A percentile compares a stretch with the other conserved stretches of the same genome.
Conservation (phyloP, 2,113 vertebrate genomes). For the Epinephelus lanceolatus region DNA sequence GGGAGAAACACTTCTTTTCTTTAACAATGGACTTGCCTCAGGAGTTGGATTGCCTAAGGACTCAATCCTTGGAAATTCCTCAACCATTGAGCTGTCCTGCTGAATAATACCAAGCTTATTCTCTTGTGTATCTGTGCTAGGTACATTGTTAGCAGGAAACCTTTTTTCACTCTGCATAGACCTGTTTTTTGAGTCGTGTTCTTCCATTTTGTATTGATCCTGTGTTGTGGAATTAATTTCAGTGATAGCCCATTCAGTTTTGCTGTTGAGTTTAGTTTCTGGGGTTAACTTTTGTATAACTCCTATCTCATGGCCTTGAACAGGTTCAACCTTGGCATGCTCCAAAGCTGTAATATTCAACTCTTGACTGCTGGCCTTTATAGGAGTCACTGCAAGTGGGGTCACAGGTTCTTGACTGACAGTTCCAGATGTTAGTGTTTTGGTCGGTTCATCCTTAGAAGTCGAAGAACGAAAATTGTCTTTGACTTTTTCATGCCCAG, state of each 20-base stretch:
- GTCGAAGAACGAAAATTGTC: not conserved
- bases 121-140: not conserved
- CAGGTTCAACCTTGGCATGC: constrained; percentile 18
- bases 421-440: constrained; percentile 4
- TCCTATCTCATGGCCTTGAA: constrained; percentile 13
- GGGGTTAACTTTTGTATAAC: not conserved
- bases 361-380: constrained; percentile 8
- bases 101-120: not conserved
- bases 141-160: not conserved
- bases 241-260: not conserved
- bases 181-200: not conserved
- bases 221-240: not conserved
- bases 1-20: constrained; percentile 56
- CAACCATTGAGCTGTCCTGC: constrained; percentile 24
- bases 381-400: constrained; percentile 11
- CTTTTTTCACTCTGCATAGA: not conserved
- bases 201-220: constrained; percentile 29
- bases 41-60: constrained; percentile 16
- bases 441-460: constrained; percentile 7
- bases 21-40: constrained; percentile 74
- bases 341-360: not conserved
- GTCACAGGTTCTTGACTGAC: constrained; percentile 14
- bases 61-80: constrained; percentile 23
- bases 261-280: constrained; percentile 38
- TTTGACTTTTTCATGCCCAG: not conserved